Evolutionary conservation across 2,888 invertebrate species (phyloP).

Genomic region (Lamellibrachia columna): DNA sequence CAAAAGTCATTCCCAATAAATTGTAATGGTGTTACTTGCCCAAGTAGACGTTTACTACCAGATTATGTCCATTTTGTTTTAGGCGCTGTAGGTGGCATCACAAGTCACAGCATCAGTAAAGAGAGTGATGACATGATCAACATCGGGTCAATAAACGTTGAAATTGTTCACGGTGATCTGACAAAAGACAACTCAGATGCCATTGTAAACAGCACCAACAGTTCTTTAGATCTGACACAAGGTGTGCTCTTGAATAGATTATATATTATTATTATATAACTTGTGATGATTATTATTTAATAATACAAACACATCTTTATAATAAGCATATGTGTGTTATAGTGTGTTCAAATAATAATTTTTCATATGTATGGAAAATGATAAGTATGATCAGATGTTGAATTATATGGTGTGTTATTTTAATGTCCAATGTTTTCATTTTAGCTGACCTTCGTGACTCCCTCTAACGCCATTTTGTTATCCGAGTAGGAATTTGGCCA

Average conservation of each 20-base stretch:
- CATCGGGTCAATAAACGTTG: not conserved
- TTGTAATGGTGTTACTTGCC: not conserved
- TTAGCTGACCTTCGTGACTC: too few species aligned
- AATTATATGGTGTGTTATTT: too few species aligned
- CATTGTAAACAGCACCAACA: conserved; percentile 34
- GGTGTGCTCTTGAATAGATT: not conserved
- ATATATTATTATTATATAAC: not conserved
- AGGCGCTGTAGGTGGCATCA: not conserved
- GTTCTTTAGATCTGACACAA: conserved; percentile 22
- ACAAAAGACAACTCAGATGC: conserved; percentile 32
- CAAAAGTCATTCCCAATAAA: not conserved
- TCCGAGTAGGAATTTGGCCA: too few species aligned
- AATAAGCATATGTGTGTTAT: too few species aligned
- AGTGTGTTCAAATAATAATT: too few species aligned
- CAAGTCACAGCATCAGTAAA: not conserved
- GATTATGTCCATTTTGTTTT: not conserved
- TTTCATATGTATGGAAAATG: too few species aligned
- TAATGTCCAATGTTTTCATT: too few species aligned
- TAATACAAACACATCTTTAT: too few species aligned
- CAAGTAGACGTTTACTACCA: not conserved
- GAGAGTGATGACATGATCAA: not conserved
- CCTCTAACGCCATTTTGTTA: too few species aligned
- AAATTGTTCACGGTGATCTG: conserved; percentile 31
- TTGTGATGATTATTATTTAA: too few species aligned
- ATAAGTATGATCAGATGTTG: too few species aligned